Evolutionary conservation across 2,888 invertebrate species (phyloP).

Genomic region (Perithous albicinctus): DNA sequence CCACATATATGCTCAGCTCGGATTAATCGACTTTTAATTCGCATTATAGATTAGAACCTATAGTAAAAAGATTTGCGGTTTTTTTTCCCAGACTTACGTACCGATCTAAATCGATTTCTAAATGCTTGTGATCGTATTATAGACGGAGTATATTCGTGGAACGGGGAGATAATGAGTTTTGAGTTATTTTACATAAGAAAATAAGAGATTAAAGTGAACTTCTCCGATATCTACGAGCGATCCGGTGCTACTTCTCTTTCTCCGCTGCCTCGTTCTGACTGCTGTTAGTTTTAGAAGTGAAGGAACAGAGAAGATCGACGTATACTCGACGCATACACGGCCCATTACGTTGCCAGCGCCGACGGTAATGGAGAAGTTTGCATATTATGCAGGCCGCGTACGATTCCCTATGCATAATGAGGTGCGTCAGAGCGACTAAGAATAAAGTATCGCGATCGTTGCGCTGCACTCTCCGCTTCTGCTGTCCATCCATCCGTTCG

Average conservation of each 20-base stretch:
- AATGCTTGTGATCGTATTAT: constrained; percentile 1
- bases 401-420: constrained; percentile 84
- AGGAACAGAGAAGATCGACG: constrained; percentile 44
- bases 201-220: constrained; percentile 58
- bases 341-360: constrained; percentile 68
- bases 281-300: constrained; percentile 24
- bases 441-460: constrained; percentile 80
- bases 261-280: constrained; percentile 30
- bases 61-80: not conserved
- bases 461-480: constrained; percentile 22
- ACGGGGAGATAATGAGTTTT: constrained; percentile 41
- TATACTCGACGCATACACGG: constrained; percentile 43
- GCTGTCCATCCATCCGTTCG: constrained; percentile 72
- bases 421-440: constrained; percentile 81
- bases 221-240: constrained; percentile 46
- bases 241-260: constrained; percentile 30
- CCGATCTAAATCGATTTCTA: constrained; percentile 24
- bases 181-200: constrained; percentile 51
- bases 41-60: constrained; percentile 15
- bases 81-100: not conserved
- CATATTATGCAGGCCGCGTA: constrained; percentile 84
- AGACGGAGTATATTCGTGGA: not conserved
- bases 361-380: constrained; percentile 83
- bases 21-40: constrained; percentile 57
- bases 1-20: constrained; percentile 7